A percentile compares a stretch with the other conserved stretches of the same genome.
Evolutionary conservation across 2,113 vertebrate genomes (phyloP).

Genomic region (Columba livia): DNA sequence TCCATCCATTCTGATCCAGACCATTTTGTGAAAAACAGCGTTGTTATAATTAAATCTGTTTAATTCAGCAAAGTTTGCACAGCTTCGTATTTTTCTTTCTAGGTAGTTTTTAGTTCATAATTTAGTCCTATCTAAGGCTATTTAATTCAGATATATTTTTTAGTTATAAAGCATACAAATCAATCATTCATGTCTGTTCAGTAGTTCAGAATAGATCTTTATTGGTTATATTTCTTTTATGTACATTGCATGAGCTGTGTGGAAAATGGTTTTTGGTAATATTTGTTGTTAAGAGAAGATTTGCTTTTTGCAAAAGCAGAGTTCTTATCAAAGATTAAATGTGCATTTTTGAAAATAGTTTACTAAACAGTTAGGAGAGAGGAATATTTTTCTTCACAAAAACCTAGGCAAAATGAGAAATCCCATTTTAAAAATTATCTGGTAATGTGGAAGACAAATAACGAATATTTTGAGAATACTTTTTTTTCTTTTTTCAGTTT

Average conservation of each 20-base stretch:
- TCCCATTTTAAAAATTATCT: not conserved
- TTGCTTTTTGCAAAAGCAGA: not conserved
- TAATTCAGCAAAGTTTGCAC: not conserved
- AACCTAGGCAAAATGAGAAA: not conserved
- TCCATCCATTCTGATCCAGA: not conserved
- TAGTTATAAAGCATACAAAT: not conserved
- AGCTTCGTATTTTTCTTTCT: not conserved
- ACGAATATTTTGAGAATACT: not conserved
- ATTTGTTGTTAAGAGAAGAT: not conserved
- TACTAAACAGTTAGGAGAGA: not conserved
- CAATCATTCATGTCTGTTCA: not conserved
- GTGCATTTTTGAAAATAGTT: not conserved
- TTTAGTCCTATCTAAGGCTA: not conserved
- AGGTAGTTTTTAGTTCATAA: not conserved
- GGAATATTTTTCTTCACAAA: not conserved
- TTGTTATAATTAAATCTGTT: not conserved
- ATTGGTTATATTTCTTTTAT: not conserved
- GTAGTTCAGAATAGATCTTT: not conserved
- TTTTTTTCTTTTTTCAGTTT: not conserved
- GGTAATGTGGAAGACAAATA: not conserved
- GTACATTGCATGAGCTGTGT: accelerated
- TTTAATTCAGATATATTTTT: not conserved
- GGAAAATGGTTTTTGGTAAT: not conserved
- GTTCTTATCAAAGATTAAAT: not conserved
- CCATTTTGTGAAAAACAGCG: not conserved